Evolutionary conservation across 2,113 vertebrate species (phyloP), one percentile per base, ranked within the genome.

Genomic region (Bagarius yarrelli): DNA sequence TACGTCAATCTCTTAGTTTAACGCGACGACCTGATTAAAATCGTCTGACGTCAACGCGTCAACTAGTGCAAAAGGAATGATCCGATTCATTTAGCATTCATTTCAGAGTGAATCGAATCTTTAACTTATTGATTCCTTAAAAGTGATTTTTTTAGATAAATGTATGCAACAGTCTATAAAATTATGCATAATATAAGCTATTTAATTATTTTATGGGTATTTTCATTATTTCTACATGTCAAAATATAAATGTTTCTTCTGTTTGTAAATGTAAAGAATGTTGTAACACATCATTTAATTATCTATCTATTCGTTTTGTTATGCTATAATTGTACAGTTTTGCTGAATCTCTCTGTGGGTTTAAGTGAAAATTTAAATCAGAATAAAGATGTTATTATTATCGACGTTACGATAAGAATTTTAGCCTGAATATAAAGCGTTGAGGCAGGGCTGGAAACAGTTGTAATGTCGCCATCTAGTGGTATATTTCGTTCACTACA

Each of bases 1-100:
- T 0, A 27, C 40, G 50, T 85, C 88, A 21, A 56, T 90, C 83
- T 27, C 4, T 2, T 36, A 4, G 30, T 4, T 1, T n/a, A 80
- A 9, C 50, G 83, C 85, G 60, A 88, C 87, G 25, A 60, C 83
- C 74, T 47, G 12, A 34, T 19, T 32, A 57, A 87, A 81, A 30
- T 57, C 47, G 27, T 74, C 47, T 70, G 83, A 88, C 83, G 79
- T 88, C 87, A 88, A 81, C 66, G 72, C 36, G 16, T 8, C 5
- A 55, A 15, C 55, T 12, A 60, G 74, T 34, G 56, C 34, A 27
- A 30, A 76, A 59, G 18, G 74, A 25, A 44, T 72, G 5, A 47
- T 47, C 44, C 44, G 44, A 11, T 47, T 47, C 44, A 11, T 47
- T 47, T 47, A 47, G 5, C 4, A 47, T 47, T 47, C 44, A 47